Evolutionary conservation across 2,797 vertebrate species (phyloP).

Genomic region (Periparus ater): DNA sequence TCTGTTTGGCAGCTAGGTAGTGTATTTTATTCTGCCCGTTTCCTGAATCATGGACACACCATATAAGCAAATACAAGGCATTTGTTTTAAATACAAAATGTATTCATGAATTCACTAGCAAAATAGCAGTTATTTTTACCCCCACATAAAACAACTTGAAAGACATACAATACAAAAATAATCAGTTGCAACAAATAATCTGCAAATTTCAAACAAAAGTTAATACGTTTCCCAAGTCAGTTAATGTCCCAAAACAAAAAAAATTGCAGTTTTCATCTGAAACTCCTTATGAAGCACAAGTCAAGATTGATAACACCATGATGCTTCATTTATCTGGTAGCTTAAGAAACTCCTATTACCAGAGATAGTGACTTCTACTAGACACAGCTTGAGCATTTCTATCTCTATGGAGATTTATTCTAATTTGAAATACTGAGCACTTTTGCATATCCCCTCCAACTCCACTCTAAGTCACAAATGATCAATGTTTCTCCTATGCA

Average conservation of each 20-base stretch:
- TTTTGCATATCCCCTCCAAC: background rate
- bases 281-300: background rate
- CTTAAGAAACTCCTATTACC: background rate
- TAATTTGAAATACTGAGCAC: background rate
- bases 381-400: background rate
- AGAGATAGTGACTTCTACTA: background rate
- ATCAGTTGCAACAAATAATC: background rate
- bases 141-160: slow-evolving; percentile 13
- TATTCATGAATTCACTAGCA: slow-evolving; percentile 1
- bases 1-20: background rate
- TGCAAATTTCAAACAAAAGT: background rate
- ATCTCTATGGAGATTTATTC: background rate
- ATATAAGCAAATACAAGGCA: background rate
- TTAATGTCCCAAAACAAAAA: background rate
- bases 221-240: background rate
- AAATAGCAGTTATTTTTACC: background rate
- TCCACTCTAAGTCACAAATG: background rate
- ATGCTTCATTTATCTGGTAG: background rate
- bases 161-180: background rate
- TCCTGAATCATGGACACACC: background rate
- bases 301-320: background rate
- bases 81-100: slow-evolving; percentile 59
- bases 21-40: background rate
- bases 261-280: background rate
- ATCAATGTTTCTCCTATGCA: background rate